Base-by-base conservation (phyloP, 2,113 vertebrate genomes). In the Paramormyrops kingsleyae region DNA sequence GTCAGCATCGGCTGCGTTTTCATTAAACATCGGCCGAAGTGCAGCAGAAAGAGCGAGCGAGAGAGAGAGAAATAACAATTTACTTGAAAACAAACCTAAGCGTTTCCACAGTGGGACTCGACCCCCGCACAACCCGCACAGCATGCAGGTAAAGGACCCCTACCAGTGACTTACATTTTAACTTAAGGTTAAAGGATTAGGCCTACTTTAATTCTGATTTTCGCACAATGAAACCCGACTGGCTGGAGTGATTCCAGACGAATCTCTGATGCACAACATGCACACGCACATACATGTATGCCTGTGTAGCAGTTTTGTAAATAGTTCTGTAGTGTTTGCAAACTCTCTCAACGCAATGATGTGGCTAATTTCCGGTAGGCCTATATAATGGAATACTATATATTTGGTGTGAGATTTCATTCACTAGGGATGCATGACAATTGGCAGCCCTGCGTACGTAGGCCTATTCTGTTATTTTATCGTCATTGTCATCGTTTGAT, bases 1-100 rank as follows among this genome's bases (percentile, higher is more conserved):
- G 94, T 92, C 92, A 92, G 93, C 93, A 93, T 93, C 93, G 94
- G 93, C 90, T 89, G 66, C 91, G 90, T 46, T 92, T 80, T 92
- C 92, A 91, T 93, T 94, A 94, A 93, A 94, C 44, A 91, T 93
- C 90, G 93, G 94, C 90, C 91, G 70, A 89, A 91, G 90, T 92
- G 92, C 90, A 86, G 92, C 91, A 93, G 90, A 87, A 91, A 92
- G 5, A 56, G 53, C 5, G 19, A 21, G 53, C 0, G 90, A 80
- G 47, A 49, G 46, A 50, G 17, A 56, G 52, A 53, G 92, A 91
- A 53, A 87, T 31, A 87, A 35, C n/a, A 50, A 50, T 83, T 47
- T 46, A 84, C 44, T 84, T 44, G 21, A 84, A 84, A 84, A 44
- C 21, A 42, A 84, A 47, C 44, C 44, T 47, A 4, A 35, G 83